Base-by-base conservation (phyloP, 2,888 invertebrate genomes). In the Strigamia crassipes region DNA sequence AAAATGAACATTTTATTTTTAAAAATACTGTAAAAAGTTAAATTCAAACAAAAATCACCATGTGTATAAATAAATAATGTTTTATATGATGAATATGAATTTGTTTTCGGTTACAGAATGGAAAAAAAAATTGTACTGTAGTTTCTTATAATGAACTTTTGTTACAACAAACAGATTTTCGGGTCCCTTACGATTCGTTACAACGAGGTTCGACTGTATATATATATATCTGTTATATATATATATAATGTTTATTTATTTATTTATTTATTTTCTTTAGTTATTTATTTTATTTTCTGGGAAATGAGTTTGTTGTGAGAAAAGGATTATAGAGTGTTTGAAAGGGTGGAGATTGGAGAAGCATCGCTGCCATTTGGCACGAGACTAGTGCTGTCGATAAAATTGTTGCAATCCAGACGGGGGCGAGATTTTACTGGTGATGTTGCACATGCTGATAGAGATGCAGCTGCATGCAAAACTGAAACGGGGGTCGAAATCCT, bases 341-440 rank as follows among this genome's bases (percentile, higher is more conserved):
- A 73, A 27, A 73, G 73, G 73, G 31, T 73, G 27, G 73, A 73
- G 73, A 73, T 73, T 73, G 73, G 73, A 73, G 73, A 31, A 13
- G 73, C 73, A 73, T 73, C 73, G 31, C 73, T n/a, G 73, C 73
- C 73, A 73, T 73, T 73, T 73, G 27, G 27, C 73, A 73, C 23
- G 73, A 73, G 73, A 73, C 73, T 73, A 27, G 73, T 66, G 73
- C 27, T 73, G 73, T 73, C 73, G 73, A 73, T 73, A 73, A 73
- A 73, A 73, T 73, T 73, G 73, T 73, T 73, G 73, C 73, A 73
- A 73, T 73, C 73, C 73, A 73, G 73, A 73, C 73, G 73, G n/a
- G 73, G 73, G 73, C 73, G 73, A 73, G 73, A 73, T 73, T 73
- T 23, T 73, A 31, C 27, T 73, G 73, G 73, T n/a, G 73, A 73